Base-by-base conservation (phyloP, 2,888 invertebrate species). In the Pecten maximus region DNA sequence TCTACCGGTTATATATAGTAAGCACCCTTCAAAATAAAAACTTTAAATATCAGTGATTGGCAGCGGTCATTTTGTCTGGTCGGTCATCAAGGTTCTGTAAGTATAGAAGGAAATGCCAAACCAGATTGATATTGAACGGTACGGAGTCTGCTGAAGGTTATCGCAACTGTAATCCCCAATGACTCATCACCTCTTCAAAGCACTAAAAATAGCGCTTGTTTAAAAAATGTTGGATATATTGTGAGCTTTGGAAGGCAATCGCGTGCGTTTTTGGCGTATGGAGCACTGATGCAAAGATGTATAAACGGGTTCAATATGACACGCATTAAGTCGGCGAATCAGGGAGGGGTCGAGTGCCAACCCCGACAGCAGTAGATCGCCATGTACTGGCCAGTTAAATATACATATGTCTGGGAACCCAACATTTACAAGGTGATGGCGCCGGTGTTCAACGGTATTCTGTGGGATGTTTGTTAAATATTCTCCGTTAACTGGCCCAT, bases 201-300 rank as follows among this genome's bases (percentile, higher is more conserved):
- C 28, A 74, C 74, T 74, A 74, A 74, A 74, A 74, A 74, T 74
- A 74, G 35, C 35, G 35, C 35, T 35, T 74, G 74, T 74, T 74
- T 28, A 74, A 74, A 54, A 74, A 74, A 35, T 28, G 28, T 74
- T 28, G 35, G 35, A 23, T 35, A 74, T 74, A 74, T 74, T 74
- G 74, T 74, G 74, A 74, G 74, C 35, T 74, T 74, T 74, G 74
- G 74, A 74, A 74, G 74, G 74, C 74, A 74, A 74, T 74, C 74
- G 74, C 74, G 74, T 74, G 74, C 74, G 35, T 74, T 74, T 74
- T 74, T 74, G 74, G 74, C 74, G 74, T 28, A 74, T 74, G 74
- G 15, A 74, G 23, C 23, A 35, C 74, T 74, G 74, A 35, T 74
- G 74, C 28, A 74, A 74, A 74, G 28, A 74, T 74, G 35, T 74